Evolutionary conservation across 2,888 invertebrate genomes (phyloP).

Genomic region (Coelopa pilipes): DNA sequence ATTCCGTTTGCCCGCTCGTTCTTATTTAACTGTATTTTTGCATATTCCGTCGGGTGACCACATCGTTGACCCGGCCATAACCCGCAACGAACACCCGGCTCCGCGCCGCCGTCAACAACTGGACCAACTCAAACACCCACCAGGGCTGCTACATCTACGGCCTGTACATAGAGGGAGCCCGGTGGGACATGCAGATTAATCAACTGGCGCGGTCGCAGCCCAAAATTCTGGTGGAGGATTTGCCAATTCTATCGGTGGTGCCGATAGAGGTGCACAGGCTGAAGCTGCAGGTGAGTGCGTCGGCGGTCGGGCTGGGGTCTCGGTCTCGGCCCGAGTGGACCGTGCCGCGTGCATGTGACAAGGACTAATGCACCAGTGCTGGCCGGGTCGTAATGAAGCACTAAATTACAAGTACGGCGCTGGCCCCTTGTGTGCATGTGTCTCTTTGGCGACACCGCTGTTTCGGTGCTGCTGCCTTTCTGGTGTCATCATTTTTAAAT

Average conservation of each 20-base stretch:
- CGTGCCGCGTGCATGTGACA: conserved; percentile 55
- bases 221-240: conserved; percentile 84
- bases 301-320: not conserved
- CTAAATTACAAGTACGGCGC: conserved; percentile 49
- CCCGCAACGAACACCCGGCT: conserved; percentile 30
- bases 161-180: conserved; percentile 87
- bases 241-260: conserved; percentile 86
- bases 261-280: conserved; percentile 86
- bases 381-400: conserved; percentile 55
- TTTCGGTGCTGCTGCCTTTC: not conserved
- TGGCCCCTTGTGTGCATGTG: conserved; percentile 15
- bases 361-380: conserved; percentile 55
- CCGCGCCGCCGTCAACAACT: conserved; percentile 6
- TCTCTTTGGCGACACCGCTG: conserved; percentile 8
- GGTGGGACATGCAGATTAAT: conserved; percentile 80
- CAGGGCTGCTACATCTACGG: conserved; percentile 85
- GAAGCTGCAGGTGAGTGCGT: conserved; percentile 76
- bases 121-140: not conserved
- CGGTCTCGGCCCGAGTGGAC: conserved; percentile 13
- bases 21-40: conserved; percentile 37
- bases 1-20: conserved; percentile 57
- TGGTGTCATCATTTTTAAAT: conserved; percentile 29
- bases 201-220: conserved; percentile 81
- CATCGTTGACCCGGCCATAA: conserved; percentile 27
- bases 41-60: conserved; percentile 31